Percentiles rank a stretch among this genome's conserved stretches.
Conservation (phyloP, 2,888 invertebrate species). For the Ceriagrion tenellum region DNA sequence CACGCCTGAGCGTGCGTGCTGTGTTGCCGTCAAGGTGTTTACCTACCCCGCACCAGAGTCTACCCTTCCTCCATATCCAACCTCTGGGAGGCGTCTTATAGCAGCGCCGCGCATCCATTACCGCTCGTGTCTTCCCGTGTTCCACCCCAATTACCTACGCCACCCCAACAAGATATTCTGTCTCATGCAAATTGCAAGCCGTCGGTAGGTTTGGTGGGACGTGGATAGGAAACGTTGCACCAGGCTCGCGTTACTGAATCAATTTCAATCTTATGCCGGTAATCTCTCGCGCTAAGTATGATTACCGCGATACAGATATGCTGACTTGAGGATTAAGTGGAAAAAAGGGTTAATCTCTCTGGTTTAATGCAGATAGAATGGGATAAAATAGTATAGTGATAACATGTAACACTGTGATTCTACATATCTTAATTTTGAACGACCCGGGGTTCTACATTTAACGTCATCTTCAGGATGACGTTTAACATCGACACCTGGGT, state of each 20-base stretch:
- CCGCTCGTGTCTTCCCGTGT: not conserved
- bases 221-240: not conserved
- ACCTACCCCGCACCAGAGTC: not conserved
- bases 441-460: no score
- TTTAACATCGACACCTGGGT: no score
- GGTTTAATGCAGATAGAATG: no score
- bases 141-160: not conserved
- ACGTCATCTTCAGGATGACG: no score
- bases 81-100: not conserved
- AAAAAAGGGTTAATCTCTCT: no score
- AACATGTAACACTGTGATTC: no score
- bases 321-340: no score
- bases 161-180: not conserved
- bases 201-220: not conserved
- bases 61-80: not conserved
- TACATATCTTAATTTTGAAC: no score
- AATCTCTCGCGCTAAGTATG: not conserved
- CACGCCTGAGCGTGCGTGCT: no score
- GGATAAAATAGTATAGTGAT: no score
- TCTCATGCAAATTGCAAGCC: not conserved
- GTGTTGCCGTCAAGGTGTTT: no score
- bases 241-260: not conserved
- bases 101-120: not conserved
- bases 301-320: no score
- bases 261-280: not conserved